Percentiles rank a stretch among this genome's conserved stretches.
Conservation (phyloP, 2,113 vertebrate species). For the Gymnobelideus leadbeateri region DNA sequence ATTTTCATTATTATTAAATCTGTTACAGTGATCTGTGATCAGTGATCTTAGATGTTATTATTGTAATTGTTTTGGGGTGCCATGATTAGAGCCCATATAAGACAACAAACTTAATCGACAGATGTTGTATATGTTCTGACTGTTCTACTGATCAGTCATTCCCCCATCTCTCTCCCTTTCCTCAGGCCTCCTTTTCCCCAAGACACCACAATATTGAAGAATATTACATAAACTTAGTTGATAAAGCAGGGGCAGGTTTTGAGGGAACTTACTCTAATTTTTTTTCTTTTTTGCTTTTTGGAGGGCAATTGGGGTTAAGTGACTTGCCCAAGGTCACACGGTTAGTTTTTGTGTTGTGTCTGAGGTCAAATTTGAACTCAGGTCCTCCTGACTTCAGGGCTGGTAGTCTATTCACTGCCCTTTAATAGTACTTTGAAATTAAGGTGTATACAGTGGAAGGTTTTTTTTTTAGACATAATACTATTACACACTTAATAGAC, state of each 20-base stretch:
- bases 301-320: too few species aligned
- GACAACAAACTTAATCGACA: neutral
- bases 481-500: neutral
- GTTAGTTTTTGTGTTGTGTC: too few species aligned
- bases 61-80: neutral
- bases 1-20: neutral
- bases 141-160: neutral
- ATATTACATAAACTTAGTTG: neutral
- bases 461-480: neutral
- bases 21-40: neutral
- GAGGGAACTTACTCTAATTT: neutral
- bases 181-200: neutral
- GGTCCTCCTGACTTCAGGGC: too few species aligned
- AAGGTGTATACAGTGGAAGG: neutral
- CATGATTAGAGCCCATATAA: neutral
- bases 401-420: too few species aligned
- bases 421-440: too few species aligned
- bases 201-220: neutral
- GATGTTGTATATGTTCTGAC: neutral
- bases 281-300: too few species aligned
- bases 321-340: too few species aligned
- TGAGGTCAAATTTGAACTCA: too few species aligned
- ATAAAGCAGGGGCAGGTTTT: neutral
- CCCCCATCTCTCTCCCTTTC: neutral
- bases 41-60: neutral